Percentiles rank a stretch among this genome's conserved stretches.
Conservation (phyloP, 1,140 invertebrate species). For the Heliconius congener region DNA sequence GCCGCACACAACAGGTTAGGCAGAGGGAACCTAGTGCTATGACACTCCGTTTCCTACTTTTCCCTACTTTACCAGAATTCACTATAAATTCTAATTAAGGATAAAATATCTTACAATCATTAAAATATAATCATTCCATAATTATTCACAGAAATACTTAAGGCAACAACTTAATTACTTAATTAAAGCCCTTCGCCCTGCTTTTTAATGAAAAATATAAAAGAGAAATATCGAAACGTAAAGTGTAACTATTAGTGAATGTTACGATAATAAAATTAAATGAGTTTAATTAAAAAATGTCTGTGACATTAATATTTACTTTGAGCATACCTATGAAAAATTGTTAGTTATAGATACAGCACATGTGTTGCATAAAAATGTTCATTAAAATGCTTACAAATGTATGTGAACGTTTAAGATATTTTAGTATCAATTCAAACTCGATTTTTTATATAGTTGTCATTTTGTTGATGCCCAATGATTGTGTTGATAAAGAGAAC, state of each 20-base stretch:
- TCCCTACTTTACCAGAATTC: too few relatives aligned
- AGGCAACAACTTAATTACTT: background rate
- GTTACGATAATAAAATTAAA: background rate
- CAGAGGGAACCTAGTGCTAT: too few relatives aligned
- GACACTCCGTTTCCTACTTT: too few relatives aligned
- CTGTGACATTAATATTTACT: background rate
- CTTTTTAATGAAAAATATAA: background rate
- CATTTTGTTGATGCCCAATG: too few relatives aligned
- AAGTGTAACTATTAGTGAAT: background rate
- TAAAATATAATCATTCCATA: background rate
- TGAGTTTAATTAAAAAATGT: background rate
- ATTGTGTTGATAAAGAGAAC: too few relatives aligned
- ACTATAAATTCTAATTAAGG: too few relatives aligned
- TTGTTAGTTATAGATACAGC: background rate
- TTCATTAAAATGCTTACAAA: background rate
- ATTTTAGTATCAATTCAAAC: too few relatives aligned
- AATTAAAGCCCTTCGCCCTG: background rate
- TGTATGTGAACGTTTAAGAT: background rate
- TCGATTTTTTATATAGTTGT: too few relatives aligned
- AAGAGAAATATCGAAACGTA: background rate
- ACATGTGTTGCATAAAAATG: background rate
- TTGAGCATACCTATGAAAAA: background rate
- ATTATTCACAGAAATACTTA: background rate
- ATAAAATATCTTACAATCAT: background rate
- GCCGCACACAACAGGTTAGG: too few relatives aligned